Conservation (phyloP, 2,113 vertebrate genomes). For the Halcyon senegalensis region DNA sequence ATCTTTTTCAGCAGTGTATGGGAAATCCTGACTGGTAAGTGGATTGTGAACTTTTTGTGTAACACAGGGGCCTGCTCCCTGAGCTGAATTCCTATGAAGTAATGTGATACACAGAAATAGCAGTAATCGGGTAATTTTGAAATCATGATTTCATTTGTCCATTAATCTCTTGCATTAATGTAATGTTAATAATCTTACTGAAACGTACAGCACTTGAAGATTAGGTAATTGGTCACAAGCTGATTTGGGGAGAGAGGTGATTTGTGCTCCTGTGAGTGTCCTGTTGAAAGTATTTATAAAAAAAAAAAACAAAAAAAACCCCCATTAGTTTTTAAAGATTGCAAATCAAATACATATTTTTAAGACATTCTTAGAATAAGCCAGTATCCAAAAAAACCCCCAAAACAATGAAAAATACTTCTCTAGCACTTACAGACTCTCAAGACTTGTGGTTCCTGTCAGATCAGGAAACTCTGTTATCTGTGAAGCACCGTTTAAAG, state of each 20-base stretch:
- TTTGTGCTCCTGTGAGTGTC: conserved; percentile 90
- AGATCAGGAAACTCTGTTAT: conserved; percentile 92
- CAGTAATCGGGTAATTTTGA: not conserved
- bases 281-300: conserved; percentile 73
- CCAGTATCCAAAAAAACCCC: not conserved
- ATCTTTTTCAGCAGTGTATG: not conserved
- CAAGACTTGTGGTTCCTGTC: conserved; percentile 88
- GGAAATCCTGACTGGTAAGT: not conserved
- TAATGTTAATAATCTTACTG: conserved; percentile 48
- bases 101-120: not conserved
- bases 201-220: conserved; percentile 91
- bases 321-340: not conserved
- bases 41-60: not conserved
- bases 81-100: not conserved
- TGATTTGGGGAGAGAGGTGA: conserved; percentile 84
- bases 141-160: not conserved
- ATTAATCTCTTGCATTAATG: conserved; percentile 20
- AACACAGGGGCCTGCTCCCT: not conserved
- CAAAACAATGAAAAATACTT: not conserved
- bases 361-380: not conserved
- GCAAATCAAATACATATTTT: not conserved
- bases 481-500: conserved; percentile 91
- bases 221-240: conserved; percentile 90
- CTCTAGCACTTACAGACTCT: conserved; percentile 87
- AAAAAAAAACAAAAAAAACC: not conserved